These are phyloP conservation scores for Eueides isabella DNA, from an alignment of 1,140 invertebrate genomes.

Conservation along the genomic window DNA sequence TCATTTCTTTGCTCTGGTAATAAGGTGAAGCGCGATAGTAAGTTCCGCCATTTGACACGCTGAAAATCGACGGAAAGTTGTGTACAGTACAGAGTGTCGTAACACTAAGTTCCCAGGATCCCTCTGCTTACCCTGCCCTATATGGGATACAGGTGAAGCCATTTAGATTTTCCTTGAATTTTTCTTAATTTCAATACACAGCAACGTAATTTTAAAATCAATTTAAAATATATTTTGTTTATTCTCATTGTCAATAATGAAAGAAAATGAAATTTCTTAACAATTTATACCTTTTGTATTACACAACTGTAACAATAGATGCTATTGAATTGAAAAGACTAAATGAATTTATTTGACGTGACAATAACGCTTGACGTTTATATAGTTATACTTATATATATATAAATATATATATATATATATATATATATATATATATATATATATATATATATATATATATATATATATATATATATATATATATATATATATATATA, in stretches of 20 bases:
- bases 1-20: no score
- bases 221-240: background rate
- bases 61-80: no score
- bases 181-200: constrained; percentile 1
- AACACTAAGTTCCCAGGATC: no score
- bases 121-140: no score
- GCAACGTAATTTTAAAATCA: background rate
- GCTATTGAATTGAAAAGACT: background rate
- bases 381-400: background rate
- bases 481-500: background rate
- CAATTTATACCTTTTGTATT: background rate
- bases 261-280: background rate
- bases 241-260: background rate
- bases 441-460: background rate
- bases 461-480: background rate
- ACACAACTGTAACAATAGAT: constrained; percentile 1
- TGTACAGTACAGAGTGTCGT: no score
- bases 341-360: background rate
- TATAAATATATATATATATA: background rate
- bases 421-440: background rate
- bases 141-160: no score
- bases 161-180: background rate
- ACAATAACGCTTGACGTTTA: background rate
- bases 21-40: no score
- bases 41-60: no score